These are phyloP conservation scores for Sardina pilchardus DNA, from an alignment of 2,113 vertebrate genomes.

Conservation along the genomic window DNA sequence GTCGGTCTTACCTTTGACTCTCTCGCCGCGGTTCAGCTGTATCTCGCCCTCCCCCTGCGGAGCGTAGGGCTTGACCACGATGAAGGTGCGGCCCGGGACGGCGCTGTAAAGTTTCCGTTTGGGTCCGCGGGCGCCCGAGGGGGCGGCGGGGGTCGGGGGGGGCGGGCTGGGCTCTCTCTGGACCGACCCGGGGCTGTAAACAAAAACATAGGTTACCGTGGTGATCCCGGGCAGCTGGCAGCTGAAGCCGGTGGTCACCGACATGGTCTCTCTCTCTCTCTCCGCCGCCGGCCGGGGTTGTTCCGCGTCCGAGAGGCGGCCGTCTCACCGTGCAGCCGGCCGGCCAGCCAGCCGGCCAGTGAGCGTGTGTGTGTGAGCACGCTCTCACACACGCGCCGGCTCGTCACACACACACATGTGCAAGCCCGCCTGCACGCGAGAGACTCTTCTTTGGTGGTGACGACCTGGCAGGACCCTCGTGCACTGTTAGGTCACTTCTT, in stretches of 20 bases:
- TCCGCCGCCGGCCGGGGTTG: slow-evolving; percentile 15
- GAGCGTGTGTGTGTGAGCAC: slow-evolving; percentile 33
- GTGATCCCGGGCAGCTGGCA: slow-evolving; percentile 85
- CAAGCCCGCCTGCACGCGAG: not conserved
- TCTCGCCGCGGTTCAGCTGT: slow-evolving; percentile 90
- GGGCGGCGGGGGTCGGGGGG: slow-evolving; percentile 72
- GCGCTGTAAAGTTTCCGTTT: slow-evolving; percentile 96
- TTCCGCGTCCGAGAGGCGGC: not conserved
- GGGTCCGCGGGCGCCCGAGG: slow-evolving; percentile 81
- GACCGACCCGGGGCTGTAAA: slow-evolving; percentile 89
- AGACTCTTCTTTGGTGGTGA: not conserved
- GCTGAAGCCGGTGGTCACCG: slow-evolving; percentile 76
- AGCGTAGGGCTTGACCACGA: slow-evolving; percentile 89
- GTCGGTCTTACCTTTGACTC: slow-evolving; percentile 86
- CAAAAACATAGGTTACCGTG: slow-evolving; percentile 95
- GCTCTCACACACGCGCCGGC: slow-evolving; percentile 23
- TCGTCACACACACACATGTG: slow-evolving; percentile 22
- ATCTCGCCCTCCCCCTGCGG: slow-evolving; percentile 94
- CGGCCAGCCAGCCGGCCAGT: not conserved
- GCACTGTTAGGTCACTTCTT: not conserved
- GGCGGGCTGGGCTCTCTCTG: slow-evolving; percentile 78
- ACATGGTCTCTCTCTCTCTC: slow-evolving; percentile 67
- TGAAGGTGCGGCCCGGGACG: slow-evolving; percentile 92
- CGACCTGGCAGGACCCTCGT: not conserved
- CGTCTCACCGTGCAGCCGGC: not conserved